Conservation (phyloP, 2,797 vertebrate species). For the Denticeps clupeoides region DNA sequence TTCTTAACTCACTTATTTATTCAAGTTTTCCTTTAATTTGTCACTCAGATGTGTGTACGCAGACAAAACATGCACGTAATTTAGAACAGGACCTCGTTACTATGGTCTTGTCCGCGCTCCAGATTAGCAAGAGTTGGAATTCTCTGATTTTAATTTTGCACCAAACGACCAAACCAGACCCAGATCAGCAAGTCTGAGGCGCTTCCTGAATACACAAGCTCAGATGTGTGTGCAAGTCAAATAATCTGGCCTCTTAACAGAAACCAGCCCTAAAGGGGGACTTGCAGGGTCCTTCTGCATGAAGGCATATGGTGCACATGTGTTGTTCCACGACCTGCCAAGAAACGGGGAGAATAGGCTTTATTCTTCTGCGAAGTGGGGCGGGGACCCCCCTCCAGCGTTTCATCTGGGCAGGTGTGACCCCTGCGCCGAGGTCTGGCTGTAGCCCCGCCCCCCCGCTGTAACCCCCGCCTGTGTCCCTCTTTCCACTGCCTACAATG, state of each 20-base stretch:
- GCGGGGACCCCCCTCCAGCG: neutral
- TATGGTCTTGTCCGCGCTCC: no score
- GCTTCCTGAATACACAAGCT: neutral
- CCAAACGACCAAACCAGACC: no score
- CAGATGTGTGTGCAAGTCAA: neutral
- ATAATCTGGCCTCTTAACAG: neutral
- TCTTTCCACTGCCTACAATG: slow-evolving; percentile 10
- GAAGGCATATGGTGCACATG: slow-evolving; percentile 1
- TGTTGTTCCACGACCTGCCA: neutral
- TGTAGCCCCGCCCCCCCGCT: neutral
- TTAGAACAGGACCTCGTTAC: no score
- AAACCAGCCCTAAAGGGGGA: neutral
- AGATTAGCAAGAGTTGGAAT: no score
- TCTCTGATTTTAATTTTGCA: no score
- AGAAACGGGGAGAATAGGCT: neutral
- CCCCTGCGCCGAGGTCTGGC: neutral
- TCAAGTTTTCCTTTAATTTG: no score
- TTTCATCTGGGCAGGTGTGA: neutral
- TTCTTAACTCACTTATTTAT: no score
- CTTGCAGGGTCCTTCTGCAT: neutral
- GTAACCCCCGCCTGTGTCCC: neutral
- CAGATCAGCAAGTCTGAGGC: no score
- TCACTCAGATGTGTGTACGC: no score
- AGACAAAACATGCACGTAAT: no score
- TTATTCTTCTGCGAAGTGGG: neutral